Evolutionary conservation across 1,140 invertebrate genomes (phyloP), one percentile per base, ranked within the genome.

Genomic region (Bombus haemorrhoidalis): DNA sequence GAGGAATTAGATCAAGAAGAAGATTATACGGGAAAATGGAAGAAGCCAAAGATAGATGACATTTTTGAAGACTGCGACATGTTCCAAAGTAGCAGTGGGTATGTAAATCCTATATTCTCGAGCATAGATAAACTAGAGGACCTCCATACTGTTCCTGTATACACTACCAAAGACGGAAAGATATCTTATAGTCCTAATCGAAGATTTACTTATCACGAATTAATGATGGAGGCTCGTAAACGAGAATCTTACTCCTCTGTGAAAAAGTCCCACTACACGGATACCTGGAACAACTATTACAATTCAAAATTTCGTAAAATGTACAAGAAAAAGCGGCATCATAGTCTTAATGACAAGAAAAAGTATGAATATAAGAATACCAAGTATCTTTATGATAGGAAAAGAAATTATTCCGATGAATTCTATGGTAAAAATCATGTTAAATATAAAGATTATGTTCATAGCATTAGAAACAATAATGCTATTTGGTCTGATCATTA

Each of bases 81-180:
- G n/a, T 90, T 79, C 37, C 57, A 73, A 53, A 87, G 66, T 47
- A 78, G 79, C 32, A 87, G 82, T 43, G 93, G 93, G 3, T 95
- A 92, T 73, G 89, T 94, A 25, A 94, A 94, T 84, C 94, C 94
- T 3, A 88, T 91, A 6, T 95, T 95, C 69, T 87, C 82, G 43
- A 91, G 71, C 57, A 69, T 92, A 53, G 92, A 95, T 32, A 88
- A 93, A 12, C 12, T 89, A 43, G 91, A 94, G 53, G 92, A 94
- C 87, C 86, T 94, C 34, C 93, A 95, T 69, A 92, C 91, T 72
- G 94, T 95, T 89, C 94, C 95, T 76, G 92, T 95, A 62, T 95
- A 95, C 57, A 95, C 93, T 76, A 95, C 94, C 39, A 95, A 94
- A 88, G 95, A 95, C 75, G 95, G 95, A 37, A 95, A 95, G 86